Evolutionary conservation across 2,113 vertebrate genomes (phyloP).

Genomic region (Haliaeetus leucogaster): DNA sequence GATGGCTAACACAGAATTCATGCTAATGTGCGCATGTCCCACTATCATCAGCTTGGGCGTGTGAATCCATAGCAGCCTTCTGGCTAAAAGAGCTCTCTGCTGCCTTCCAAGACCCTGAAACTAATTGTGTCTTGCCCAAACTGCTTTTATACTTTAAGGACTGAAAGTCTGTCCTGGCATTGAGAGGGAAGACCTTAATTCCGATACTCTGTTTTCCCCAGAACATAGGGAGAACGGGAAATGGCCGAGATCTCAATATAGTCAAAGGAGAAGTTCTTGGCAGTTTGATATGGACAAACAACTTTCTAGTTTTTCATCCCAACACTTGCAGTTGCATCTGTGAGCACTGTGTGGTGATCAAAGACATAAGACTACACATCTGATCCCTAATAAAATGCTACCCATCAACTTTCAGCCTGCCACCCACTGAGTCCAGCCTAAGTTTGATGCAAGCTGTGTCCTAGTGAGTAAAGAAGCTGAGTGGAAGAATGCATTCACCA

Average conservation of each 20-base stretch:
- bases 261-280: neutral
- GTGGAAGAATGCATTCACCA: rapidly evolving
- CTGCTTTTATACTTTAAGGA: rapidly evolving
- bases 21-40: rapidly evolving
- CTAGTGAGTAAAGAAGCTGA: rapidly evolving
- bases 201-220: rapidly evolving
- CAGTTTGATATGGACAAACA: rapidly evolving
- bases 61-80: rapidly evolving
- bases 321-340: neutral
- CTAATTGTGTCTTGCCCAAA: too few relatives aligned
- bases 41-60: rapidly evolving
- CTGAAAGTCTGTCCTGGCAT: too few relatives aligned
- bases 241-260: rapidly evolving
- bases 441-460: neutral
- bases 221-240: neutral
- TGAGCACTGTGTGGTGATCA: neutral
- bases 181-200: neutral
- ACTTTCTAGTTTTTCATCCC: neutral
- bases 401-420: neutral
- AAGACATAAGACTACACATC: rapidly evolving
- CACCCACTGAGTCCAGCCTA: neutral
- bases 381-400: neutral
- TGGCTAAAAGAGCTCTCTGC: neutral
- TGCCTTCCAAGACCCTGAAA: too few relatives aligned
- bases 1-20: rapidly evolving